Evolutionary conservation across 2,113 vertebrate genomes (phyloP), one percentile per base, ranked within the genome.

Genomic region (Leucosticte australis): DNA sequence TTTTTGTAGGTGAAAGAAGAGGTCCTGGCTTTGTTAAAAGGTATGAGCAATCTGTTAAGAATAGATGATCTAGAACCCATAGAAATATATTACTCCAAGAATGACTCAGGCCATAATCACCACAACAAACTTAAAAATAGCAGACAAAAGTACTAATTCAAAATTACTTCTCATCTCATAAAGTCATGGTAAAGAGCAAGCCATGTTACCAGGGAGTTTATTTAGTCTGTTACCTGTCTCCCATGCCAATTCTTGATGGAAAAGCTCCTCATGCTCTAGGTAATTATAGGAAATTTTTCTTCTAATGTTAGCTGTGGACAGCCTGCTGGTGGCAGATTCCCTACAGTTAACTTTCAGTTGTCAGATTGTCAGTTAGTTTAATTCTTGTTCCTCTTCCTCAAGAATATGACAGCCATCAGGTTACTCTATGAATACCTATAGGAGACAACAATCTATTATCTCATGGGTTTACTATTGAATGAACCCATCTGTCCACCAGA

Each of bases 61-160:
- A 89, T 4, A 80, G 35, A 71, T 42, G 27, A 64, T 91, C 74
- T 75, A 91, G 89, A 96, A 90, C 84, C 50, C 10, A 2, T 27
- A 53, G 73, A 91, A 77, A 52, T 41, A 39, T 11, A 19, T 39
- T 76, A 21, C 74, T 73, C 50, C 42, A 83, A 89, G 64, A 69
- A 92, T 68, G 84, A 94, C 74, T 96, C 79, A 83, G 83, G 57
- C 60, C 91, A 22, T 35, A 60, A 91, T 64, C 75, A 92, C 63
- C n/a, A 64, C 62, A 87, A 77, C 49, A 52, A 16, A 56, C 60
- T 83, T 59, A 94, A 7, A 89, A 87, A 87, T 67, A 92, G 80
- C 52, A 57, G 19, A 55, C 49, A 76, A 92, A 44, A 83, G 21
- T 71, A 76, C 68, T 60, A 52, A 83, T 46, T 95, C 65, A 78